Evolutionary conservation across 1,140 invertebrate species (phyloP), one percentile per base, ranked within the genome.

Genomic region (Drosophila grimshawi): DNA sequence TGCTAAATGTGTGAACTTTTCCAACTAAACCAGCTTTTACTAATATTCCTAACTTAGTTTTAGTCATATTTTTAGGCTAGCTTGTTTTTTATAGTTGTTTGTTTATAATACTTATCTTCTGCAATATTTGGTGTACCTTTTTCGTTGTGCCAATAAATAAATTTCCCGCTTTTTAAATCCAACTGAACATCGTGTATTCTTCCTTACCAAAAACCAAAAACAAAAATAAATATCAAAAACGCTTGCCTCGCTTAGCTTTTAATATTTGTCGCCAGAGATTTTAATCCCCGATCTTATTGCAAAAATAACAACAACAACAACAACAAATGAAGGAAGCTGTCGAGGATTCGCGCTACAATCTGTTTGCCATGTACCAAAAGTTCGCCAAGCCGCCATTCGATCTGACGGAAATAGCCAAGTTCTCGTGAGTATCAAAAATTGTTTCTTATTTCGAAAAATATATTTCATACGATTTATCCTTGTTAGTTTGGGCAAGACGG

Each of bases 321-420:
- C 45, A 61, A 4, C 30, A 68, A 49, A 48, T 69, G 43, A 91
- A 92, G 91, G 92, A 92, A 52, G 70, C 77, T 29, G 76, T 88
- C 11, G 92, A 92, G 76, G 92, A 92, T 61, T 88, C 86, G 8
- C 86, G 92, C 32, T 90, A 92, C 60, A 92, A 92, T 81, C 76
- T 92, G 4, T 92, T 92, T 63, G 83, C 91, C 60, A 92, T 92
- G 82, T 92, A 92, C 72, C 89, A 92, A 64, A 92, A 92, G 79
- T 91, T 92, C 35, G 88, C 90, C 51, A 91, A 91, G 76, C 90
- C 90, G 63, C 90, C 90, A 1, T 92, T 92, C 19, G 92, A 92
- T 79, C 65, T 92, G n/a, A 76, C 86, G 30, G 92, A 92, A 63
- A 92, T 92, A 2, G 81, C 91, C 11, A 92, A 92, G 32, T 92